Conservation (phyloP, 2,113 vertebrate species). For the Toxostoma redivivum region DNA sequence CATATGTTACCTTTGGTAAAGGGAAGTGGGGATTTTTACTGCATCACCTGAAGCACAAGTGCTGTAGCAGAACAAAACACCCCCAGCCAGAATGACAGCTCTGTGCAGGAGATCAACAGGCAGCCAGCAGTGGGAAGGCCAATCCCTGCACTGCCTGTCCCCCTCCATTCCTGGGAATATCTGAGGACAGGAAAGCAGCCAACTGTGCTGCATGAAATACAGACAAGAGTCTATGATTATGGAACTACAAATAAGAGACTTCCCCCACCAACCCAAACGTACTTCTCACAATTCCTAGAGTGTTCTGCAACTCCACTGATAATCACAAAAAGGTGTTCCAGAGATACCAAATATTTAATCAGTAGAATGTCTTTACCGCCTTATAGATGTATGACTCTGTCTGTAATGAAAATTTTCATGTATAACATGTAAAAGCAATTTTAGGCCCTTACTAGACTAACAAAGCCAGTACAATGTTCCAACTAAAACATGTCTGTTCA, state of each 20-base stretch:
- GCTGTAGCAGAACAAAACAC: neutral
- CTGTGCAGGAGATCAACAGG: neutral
- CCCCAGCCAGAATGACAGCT: neutral
- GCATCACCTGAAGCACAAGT: neutral
- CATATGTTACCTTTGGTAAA: neutral
- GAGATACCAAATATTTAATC: neutral
- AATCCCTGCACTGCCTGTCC: neutral
- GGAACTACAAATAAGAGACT: neutral
- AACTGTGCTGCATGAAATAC: neutral
- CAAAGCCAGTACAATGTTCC: neutral
- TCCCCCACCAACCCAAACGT: no score
- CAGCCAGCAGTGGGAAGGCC: neutral
- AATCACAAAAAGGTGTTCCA: neutral
- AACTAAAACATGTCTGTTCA: neutral
- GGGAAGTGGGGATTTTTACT: neutral
- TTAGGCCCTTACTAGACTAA: neutral
- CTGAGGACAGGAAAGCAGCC: neutral
- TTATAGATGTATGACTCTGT: neutral
- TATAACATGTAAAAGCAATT: neutral
- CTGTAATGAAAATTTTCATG: neutral
- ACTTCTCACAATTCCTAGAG: neutral
- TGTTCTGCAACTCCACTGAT: neutral
- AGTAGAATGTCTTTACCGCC: neutral
- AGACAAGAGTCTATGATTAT: neutral
- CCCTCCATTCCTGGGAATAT: neutral